Evolutionary conservation across 1,140 invertebrate species (phyloP), one percentile per base, ranked within the genome.

Genomic region (Atta cephalotes): DNA sequence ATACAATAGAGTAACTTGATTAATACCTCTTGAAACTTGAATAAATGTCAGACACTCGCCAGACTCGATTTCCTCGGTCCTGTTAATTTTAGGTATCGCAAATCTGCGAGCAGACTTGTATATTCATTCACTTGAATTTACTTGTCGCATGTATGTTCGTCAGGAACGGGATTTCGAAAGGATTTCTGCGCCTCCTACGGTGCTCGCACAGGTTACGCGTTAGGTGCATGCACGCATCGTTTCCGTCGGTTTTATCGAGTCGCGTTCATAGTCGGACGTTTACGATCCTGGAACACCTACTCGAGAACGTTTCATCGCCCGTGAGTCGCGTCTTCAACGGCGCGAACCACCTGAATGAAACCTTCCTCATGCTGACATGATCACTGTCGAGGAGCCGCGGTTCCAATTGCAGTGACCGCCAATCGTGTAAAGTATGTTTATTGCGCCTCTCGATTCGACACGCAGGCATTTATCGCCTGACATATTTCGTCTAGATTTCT

Each of bases 271-370:
- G 58, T 14, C n/a, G 58, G 81, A 90, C 85, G 85, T 92, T 92
- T 90, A 92, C 91, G 91, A 89, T 86, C 91, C 10, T 87, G 63
- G 70, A 70, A 91, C 91, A 91, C 89, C 91, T 92, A 92, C 91
- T 91, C 85, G 80, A 62, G 53, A 72, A 68, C 21, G 51, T 66
- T 62, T 76, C 77, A 81, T 68, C 71, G 80, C 74, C n/a, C 68
- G 77, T 66, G 66, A 70, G 85, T 89, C 68, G 51, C 35, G 56
- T 53, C 62, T 21, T 87, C 71, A 31, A 56, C 77, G 62, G 35
- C 51, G 45, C 14, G 63, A 53, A 80, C 77, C 63, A 49, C 66
- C 28, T 56, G 72, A 25, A 25, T 62, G 88, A 84, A 70, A 80
- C 58, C 21, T 60, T 49, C 49, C 58, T 80, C 65, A 45, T 18